These are phyloP conservation scores for Cosmia trapezina DNA, from an alignment of 2,888 invertebrate genomes.

Conservation along the genomic window DNA sequence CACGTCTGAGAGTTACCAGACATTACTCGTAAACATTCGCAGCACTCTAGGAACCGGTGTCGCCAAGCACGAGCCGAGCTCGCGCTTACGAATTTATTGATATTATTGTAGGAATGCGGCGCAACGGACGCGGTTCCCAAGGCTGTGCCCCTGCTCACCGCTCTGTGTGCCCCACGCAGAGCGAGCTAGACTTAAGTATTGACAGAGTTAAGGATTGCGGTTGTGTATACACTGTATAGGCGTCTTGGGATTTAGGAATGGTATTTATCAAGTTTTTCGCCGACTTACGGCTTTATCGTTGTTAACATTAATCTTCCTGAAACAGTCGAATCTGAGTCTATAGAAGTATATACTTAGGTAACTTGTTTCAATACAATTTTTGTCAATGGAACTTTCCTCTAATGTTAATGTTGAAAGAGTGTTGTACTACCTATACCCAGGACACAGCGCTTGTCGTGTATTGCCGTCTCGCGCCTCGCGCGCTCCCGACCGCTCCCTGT, in stretches of 20 bases:
- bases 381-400: constrained; percentile 1
- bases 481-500: not conserved
- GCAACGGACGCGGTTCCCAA: constrained; percentile 18
- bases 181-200: constrained; percentile 17
- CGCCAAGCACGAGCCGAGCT: constrained; percentile 15
- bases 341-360: constrained; percentile 10
- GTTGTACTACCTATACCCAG: constrained; percentile 35
- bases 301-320: constrained; percentile 4
- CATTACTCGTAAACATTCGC: constrained; percentile 9
- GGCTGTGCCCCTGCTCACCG: constrained; percentile 22
- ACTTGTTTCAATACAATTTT: constrained; percentile 5
- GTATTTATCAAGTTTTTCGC: constrained; percentile 6
- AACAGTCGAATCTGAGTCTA: constrained; percentile 14
- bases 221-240: constrained; percentile 40
- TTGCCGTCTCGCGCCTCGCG: no score
- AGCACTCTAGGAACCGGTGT: constrained; percentile 14
- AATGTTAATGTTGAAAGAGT: constrained; percentile 4
- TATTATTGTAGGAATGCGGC: constrained; percentile 42
- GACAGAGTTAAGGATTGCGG: constrained; percentile 27
- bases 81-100: constrained; percentile 68
- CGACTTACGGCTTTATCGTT: constrained; percentile 25
- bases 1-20: constrained; percentile 7
- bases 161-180: constrained; percentile 7
- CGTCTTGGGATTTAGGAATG: constrained; percentile 19
- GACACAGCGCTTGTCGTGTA: constrained; percentile 4